Evolutionary conservation across 2,888 invertebrate species (phyloP), one percentile per base, ranked within the genome.

Genomic region (Nephrocerus scutellatus): DNA sequence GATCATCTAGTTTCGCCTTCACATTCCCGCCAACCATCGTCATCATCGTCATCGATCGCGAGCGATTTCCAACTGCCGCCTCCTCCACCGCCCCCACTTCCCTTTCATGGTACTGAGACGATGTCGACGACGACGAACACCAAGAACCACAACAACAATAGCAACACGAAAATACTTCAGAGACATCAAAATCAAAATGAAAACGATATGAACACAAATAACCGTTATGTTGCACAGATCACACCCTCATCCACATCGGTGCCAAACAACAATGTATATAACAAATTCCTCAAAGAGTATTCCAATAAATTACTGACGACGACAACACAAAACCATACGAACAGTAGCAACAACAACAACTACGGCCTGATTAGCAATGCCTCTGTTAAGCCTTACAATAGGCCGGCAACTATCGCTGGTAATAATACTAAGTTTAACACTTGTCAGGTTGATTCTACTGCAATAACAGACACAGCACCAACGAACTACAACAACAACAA

Each of bases 191-290:
- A 57, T 43, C 60, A 60, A 49, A 63, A 62, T 52, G 63, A 66
- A 53, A 62, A 63, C 50, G 62, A 65, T 50, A 60, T 62, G 62
- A 66, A 64, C 52, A 56, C 54, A 42, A 62, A 63, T 46, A 66
- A 66, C 49, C 61, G 63, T 50, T 54, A 55, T 49, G 51, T 33
- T 20, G 30, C 42, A 25, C 22, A 50, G 19, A 38, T 41, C 24
- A 30, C 36, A 29, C 32, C 42, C 21, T 30, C 35, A 30, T 39
- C 42, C 21, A 32, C 34, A 25, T 16, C 41, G 28, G 37, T 43
- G n/a, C 36, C 44, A 16, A 50, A 39, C 30, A 50, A 54, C 49
- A 58, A 57, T 53, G 57, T 59, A 48, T 63, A 63, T 53, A 64
- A 58, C 55, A 63, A 66, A 47, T 57, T 63, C 48, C 52, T 63